phyloP scores from a whole-genome alignment of 2,888 invertebrate species.

The Strigamia maritima region DNA sequence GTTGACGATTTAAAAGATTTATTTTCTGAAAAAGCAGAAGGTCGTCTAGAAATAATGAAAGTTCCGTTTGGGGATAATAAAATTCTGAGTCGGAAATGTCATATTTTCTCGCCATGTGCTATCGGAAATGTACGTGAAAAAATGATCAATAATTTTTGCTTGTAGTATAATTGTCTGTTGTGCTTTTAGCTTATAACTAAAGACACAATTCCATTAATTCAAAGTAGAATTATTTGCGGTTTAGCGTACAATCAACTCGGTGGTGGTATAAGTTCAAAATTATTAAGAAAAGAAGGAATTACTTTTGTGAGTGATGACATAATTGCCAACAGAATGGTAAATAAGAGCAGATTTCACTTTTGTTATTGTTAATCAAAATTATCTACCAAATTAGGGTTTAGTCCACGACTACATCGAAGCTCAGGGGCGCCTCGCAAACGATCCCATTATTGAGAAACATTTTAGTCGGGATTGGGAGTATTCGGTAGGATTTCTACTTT shows the following conservation, averaged over 20 bases:
- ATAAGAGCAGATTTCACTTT: background rate
- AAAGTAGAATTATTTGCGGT: constrained; percentile 48
- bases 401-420: constrained; percentile 43
- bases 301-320: constrained; percentile 46
- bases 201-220: constrained; percentile 46
- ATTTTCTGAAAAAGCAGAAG: constrained; percentile 44
- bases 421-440: constrained; percentile 45
- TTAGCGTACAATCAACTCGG: constrained; percentile 46
- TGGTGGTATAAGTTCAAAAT: constrained; percentile 43
- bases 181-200: constrained; percentile 45
- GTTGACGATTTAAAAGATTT: constrained; percentile 46
- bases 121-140: constrained; percentile 45
- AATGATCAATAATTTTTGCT: background rate
- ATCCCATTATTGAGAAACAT: constrained; percentile 46
- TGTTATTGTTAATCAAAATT: background rate
- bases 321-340: constrained; percentile 48
- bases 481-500: constrained; percentile 45
- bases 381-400: constrained; percentile 43
- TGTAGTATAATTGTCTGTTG: background rate
- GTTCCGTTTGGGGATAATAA: constrained; percentile 46
- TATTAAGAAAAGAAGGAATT: constrained; percentile 45
- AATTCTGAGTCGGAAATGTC: constrained; percentile 46
- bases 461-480: constrained; percentile 47
- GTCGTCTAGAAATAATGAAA: constrained; percentile 45
- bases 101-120: constrained; percentile 48